Evolutionary conservation across 2,113 vertebrate species (phyloP).

Genomic region (Poeciliopsis turrubarensis): DNA sequence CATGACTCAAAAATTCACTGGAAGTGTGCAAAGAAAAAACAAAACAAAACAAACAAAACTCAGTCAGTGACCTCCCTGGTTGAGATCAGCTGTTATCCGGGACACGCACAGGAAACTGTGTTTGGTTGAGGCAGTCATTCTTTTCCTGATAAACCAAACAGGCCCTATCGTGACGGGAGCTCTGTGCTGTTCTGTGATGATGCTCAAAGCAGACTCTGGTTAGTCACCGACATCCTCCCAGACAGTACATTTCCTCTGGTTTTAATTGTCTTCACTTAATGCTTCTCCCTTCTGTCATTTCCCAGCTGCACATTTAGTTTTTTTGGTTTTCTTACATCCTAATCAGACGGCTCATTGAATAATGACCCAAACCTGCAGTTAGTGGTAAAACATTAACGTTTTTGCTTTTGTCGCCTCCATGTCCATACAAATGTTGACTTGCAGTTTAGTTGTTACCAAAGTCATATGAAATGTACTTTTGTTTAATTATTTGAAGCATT

Average conservation of each 20-base stretch:
- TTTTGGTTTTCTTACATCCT: neutral
- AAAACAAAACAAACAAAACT: no score
- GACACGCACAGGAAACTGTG: neutral
- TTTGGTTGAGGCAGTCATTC: neutral
- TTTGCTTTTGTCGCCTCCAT: neutral
- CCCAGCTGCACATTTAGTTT: neutral
- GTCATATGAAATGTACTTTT: no score
- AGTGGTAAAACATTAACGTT: no score
- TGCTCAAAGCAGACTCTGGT: neutral
- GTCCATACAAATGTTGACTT: neutral
- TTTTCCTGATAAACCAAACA: neutral
- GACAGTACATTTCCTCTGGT: neutral
- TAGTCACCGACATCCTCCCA: neutral
- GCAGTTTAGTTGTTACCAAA: no score
- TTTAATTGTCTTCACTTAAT: neutral
- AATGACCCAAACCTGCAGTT: no score
- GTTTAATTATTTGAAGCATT: no score
- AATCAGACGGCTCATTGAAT: no score
- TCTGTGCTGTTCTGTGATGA: neutral
- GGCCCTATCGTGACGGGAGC: neutral
- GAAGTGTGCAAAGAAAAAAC: conserved; percentile 15
- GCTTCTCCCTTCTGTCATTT: neutral
- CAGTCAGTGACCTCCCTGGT: neutral
- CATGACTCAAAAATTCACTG: conserved; percentile 48
- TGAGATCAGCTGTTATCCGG: neutral